Evolutionary conservation across 2,797 vertebrate species (phyloP), one percentile per base, ranked within the genome.

Genomic region (Halcyon chelicuti): DNA sequence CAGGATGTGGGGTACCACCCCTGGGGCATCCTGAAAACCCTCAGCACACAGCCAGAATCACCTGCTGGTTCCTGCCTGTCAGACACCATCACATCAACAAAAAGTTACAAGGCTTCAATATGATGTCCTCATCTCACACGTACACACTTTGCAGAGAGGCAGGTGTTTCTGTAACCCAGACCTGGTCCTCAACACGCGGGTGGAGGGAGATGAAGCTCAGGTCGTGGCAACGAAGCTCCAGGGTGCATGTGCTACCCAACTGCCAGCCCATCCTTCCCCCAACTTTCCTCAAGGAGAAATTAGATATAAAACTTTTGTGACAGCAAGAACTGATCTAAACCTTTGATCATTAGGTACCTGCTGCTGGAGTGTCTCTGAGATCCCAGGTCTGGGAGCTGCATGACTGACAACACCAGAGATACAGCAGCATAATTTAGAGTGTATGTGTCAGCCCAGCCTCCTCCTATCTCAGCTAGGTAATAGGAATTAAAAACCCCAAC

Each of bases 311-410:
- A 81, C 44, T 75, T 51, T 81, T 79, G 68, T 91, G 96, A 97
- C 96, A 95, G 87, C 72, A 96, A 78, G 81, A 84, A 86, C 17
- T 8, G 80, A 96, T 93, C 67, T 93, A 94, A 94, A 95, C 93
- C 88, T 96, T 92, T 97, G 96, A 96, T 97, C 92, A 70, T 90
- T 55, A 63, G 78, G 83, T 94, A 88, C 77, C 80, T 76, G 66
- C 85, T 93, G 82, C 77, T 49, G 54, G 42, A 88, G 37, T 0
- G 15, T 37, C 72, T 90, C 76, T 15, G 0, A 87, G 74, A 81
- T 93, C 68, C 60, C 0, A 2, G 33, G 61, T 21, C 74, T 78
- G 77, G 76, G 68, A 26, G 6, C 55, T 65, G 62, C 14, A 3
- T 94, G 94, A 96, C 77, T 94, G 93, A 94, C 93, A 97, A 93